Conservation (phyloP, 2,113 vertebrate species). For the Tragulus kanchil region DNA sequence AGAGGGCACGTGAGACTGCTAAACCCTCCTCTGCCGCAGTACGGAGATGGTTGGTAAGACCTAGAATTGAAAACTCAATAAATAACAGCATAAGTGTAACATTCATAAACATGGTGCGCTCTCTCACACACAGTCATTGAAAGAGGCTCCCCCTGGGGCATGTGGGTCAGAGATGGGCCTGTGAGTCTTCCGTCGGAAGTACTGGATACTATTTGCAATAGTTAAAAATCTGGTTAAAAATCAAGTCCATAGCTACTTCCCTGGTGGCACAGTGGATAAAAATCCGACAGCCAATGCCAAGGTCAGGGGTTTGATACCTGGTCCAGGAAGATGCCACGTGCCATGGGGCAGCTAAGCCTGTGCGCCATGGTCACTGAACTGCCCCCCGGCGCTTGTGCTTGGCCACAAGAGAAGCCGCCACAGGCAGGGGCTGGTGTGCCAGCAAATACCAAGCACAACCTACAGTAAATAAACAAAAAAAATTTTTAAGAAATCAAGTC, state of each 20-base stretch:
- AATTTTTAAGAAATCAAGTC: background rate
- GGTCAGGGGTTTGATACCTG: background rate
- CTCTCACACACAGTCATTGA: background rate
- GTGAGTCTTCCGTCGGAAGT: background rate
- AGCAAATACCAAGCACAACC: background rate
- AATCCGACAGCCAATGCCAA: background rate
- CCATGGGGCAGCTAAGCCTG: background rate
- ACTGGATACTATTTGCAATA: background rate
- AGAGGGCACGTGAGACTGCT: background rate
- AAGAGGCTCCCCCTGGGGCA: background rate
- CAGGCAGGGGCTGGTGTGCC: fast-evolving
- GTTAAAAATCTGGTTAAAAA: background rate
- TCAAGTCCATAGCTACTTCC: background rate
- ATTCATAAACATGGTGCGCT: background rate
- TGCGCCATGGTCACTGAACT: background rate
- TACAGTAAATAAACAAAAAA: background rate
- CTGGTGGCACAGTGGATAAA: background rate
- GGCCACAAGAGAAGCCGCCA: background rate
- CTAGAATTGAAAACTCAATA: background rate
- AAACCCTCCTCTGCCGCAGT: background rate
- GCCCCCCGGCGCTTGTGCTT: background rate
- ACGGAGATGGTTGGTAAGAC: no score
- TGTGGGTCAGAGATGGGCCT: background rate
- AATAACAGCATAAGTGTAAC: background rate
- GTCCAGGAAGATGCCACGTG: background rate